Percentiles rank a stretch among this genome's conserved stretches.
Conservation (phyloP, 2,797 vertebrate species). For the Taeniopygia guttata region DNA sequence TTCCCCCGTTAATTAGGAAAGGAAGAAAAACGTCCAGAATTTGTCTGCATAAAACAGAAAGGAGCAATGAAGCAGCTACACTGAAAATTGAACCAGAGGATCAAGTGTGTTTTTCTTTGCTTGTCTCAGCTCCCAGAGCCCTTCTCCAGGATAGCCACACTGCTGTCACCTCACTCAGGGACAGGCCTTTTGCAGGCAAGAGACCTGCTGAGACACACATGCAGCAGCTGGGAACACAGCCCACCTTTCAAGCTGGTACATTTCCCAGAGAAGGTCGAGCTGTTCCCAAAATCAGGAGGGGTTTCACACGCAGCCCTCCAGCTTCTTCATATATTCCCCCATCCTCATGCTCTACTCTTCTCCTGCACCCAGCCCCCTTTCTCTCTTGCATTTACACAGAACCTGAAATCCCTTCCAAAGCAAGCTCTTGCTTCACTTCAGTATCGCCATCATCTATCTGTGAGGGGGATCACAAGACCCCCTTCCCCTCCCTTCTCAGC, state of each 20-base stretch:
- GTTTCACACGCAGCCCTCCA: background rate
- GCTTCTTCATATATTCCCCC: rapidly evolving
- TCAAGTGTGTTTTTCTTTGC: background rate
- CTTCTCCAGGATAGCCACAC: background rate
- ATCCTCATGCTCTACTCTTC: rapidly evolving
- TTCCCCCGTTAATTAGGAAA: background rate
- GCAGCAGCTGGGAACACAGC: background rate
- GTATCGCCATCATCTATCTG: background rate
- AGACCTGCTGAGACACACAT: rapidly evolving
- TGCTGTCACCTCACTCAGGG: rapidly evolving
- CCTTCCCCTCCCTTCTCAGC: background rate
- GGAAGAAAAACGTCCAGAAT: background rate
- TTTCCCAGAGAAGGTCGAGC: background rate
- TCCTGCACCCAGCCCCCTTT: background rate
- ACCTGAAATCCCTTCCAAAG: background rate
- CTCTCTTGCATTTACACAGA: background rate
- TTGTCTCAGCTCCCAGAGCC: background rate
- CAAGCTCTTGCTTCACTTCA: background rate
- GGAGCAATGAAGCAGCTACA: background rate
- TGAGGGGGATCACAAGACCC: rapidly evolving
- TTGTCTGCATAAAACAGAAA: background rate
- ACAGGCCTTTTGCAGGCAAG: background rate
- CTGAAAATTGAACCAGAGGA: background rate
- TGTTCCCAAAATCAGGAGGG: background rate
- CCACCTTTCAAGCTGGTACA: rapidly evolving